phyloP scores from a whole-genome alignment of 2,113 vertebrate species.

The Odontophorus gujanensis region DNA sequence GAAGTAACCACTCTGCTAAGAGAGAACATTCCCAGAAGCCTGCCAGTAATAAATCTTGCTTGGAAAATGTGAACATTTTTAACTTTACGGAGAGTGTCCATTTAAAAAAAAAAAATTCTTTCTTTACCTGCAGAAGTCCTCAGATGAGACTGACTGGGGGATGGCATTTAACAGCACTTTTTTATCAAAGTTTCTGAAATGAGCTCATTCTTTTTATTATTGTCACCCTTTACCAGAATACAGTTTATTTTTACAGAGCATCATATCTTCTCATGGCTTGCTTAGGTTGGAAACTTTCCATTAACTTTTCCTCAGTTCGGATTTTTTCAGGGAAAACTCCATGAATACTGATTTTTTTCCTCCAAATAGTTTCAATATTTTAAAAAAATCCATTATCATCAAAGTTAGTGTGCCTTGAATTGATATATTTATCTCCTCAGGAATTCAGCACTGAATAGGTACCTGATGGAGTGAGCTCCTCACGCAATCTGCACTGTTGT shows the following conservation, averaged over 20 bases:
- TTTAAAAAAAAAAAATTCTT: neutral
- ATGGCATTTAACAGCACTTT: constrained; percentile 1
- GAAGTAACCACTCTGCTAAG: neutral
- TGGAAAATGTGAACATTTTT: neutral
- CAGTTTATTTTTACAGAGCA: constrained; percentile 9
- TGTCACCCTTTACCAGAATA: neutral
- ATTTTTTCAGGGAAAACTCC: neutral
- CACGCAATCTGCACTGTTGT: neutral
- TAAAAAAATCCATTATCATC: neutral
- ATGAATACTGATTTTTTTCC: neutral
- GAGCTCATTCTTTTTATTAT: constrained; percentile 8
- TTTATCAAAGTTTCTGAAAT: constrained; percentile 9
- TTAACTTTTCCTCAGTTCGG: neutral
- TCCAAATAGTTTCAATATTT: neutral
- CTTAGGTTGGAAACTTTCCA: neutral
- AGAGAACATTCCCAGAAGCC: neutral
- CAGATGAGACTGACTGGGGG: neutral
- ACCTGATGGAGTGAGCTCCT: neutral
- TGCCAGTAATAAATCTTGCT: neutral
- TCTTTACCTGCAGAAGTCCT: neutral
- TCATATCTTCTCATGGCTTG: neutral
- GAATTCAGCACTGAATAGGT: neutral
- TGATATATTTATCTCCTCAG: neutral
- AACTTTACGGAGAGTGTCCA: neutral
- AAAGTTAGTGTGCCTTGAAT: neutral